Conservation (phyloP, 2,888 invertebrate species). For the Yponomeuta malinellus region DNA sequence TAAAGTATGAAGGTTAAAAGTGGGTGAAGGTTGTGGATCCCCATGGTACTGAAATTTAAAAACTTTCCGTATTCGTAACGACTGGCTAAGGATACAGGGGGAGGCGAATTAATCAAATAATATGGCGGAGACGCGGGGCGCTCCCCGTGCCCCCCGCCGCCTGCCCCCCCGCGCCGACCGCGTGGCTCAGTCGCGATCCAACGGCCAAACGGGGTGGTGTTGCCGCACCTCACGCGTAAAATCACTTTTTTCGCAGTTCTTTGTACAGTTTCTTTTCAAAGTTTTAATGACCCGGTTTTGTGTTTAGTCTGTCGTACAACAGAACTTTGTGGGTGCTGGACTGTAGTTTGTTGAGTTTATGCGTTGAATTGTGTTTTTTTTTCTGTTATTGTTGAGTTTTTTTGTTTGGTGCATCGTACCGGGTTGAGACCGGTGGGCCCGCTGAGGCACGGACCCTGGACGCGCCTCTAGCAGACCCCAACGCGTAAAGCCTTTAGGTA, state of each 20-base stretch:
- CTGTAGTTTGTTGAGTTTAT: slow-evolving; percentile 63
- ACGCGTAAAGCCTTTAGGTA: slow-evolving; percentile 73
- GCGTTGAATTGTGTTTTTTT: slow-evolving; percentile 65
- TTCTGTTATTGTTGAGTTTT: slow-evolving; percentile 73
- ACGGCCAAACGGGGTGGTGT: slow-evolving; percentile 67
- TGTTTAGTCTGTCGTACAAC: slow-evolving; percentile 53
- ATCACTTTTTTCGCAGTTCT: slow-evolving; percentile 75
- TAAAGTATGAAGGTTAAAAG: slow-evolving; percentile 57
- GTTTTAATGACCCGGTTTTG: slow-evolving; percentile 44
- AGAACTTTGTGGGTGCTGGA: slow-evolving; percentile 55
- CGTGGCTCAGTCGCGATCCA: slow-evolving; percentile 71
- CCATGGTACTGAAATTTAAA: slow-evolving; percentile 66
- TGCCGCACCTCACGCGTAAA: slow-evolving; percentile 54
- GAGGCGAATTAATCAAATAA: slow-evolving; percentile 77
- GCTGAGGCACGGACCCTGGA: slow-evolving; percentile 63
- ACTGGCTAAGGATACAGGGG: slow-evolving; percentile 72
- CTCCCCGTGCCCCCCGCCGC: slow-evolving; percentile 34
- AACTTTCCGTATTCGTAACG: slow-evolving; percentile 72
- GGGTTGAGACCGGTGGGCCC: slow-evolving; percentile 66
- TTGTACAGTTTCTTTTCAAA: slow-evolving; percentile 65
- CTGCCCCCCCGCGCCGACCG: slow-evolving; percentile 48
- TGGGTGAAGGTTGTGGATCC: slow-evolving; percentile 72
- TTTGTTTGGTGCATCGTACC: slow-evolving; percentile 74
- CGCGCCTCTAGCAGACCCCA: slow-evolving; percentile 57
- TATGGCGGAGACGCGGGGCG: slow-evolving; percentile 65